Conservation (phyloP, 2,888 invertebrate species). For the Dryocosmus kuriphilus region DNA sequence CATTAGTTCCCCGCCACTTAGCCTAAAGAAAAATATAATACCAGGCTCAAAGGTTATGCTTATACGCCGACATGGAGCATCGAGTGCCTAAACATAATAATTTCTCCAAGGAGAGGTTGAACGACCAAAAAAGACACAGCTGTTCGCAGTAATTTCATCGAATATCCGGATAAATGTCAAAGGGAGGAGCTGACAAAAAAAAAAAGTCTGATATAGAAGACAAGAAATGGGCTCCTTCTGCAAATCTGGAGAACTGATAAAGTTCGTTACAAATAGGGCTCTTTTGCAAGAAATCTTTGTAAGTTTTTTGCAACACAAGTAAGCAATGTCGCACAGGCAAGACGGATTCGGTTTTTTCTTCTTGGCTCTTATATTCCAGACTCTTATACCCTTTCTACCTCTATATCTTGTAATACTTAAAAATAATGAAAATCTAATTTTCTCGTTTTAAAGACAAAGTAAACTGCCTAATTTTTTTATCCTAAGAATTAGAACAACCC, state of each 20-base stretch:
- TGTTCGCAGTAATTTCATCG: constrained; percentile 73
- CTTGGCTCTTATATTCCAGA: neutral
- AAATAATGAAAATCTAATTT: no score
- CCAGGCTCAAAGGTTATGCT: constrained; percentile 57
- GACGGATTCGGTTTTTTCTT: neutral
- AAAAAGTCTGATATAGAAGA: constrained; percentile 67
- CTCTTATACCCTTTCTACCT: neutral
- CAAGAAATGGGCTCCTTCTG: constrained; percentile 60
- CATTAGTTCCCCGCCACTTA: constrained; percentile 72
- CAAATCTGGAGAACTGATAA: constrained; percentile 61
- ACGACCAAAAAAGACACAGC: constrained; percentile 66
- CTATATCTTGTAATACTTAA: no score
- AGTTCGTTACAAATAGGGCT: constrained; percentile 48
- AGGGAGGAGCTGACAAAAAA: constrained; percentile 58
- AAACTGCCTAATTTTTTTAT: no score
- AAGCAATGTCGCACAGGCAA: neutral
- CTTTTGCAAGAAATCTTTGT: neutral
- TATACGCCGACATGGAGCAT: constrained; percentile 45
- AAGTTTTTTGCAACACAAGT: neutral
- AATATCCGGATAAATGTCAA: constrained; percentile 72
- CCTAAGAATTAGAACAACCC: no score
- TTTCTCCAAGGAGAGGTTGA: constrained; percentile 59
- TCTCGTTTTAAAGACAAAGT: no score
- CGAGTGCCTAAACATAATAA: constrained; percentile 59
- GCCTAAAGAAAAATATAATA: constrained; percentile 53